Percentiles rank a stretch among this genome's conserved stretches.
These are phyloP conservation scores for Copidosoma aretas DNA, from an alignment of 2,888 invertebrate genomes.

Conservation along the genomic window DNA sequence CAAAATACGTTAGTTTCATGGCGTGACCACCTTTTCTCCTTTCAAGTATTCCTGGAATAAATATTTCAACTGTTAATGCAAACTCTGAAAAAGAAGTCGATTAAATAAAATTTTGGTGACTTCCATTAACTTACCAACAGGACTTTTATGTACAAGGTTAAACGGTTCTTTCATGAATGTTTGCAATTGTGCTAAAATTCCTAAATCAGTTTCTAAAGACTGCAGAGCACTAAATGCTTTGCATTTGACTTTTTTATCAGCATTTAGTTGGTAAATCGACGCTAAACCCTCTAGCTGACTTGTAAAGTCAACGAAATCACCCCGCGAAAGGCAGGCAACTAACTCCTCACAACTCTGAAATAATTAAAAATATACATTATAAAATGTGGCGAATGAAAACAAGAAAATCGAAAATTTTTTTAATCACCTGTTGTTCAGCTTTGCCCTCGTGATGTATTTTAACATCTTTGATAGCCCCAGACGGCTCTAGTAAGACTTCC, in stretches of 20 bases:
- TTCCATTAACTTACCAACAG: slow-evolving; percentile 73
- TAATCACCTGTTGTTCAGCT: slow-evolving; percentile 63
- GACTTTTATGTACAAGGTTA: slow-evolving; percentile 84
- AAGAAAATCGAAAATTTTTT: slow-evolving; percentile 19
- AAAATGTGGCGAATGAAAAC: too few relatives aligned
- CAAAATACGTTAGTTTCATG: slow-evolving; percentile 92
- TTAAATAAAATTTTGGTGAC: not conserved
- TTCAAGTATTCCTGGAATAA: slow-evolving; percentile 64
- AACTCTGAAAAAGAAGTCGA: not conserved
- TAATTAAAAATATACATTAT: too few relatives aligned
- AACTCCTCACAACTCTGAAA: slow-evolving; percentile 86
- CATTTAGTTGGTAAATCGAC: slow-evolving; percentile 91
- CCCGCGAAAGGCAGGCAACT: slow-evolving; percentile 80
- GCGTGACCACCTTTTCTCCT: slow-evolving; percentile 72
- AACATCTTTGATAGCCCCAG: slow-evolving; percentile 87
- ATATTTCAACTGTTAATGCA: not conserved
- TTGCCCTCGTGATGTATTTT: slow-evolving; percentile 92
- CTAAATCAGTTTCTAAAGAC: slow-evolving; percentile 89
- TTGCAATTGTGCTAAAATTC: slow-evolving; percentile 79
- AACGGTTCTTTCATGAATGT: slow-evolving; percentile 75
- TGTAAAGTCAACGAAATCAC: slow-evolving; percentile 91
- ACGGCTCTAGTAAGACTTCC: slow-evolving; percentile 85
- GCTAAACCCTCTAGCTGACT: slow-evolving; percentile 90
- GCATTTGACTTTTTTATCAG: slow-evolving; percentile 92
- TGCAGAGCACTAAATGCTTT: slow-evolving; percentile 93